A percentile compares a stretch with the other conserved stretches of the same genome.
Evolutionary conservation across 2,888 invertebrate genomes (phyloP).

Genomic region (Byasa hedistus): DNA sequence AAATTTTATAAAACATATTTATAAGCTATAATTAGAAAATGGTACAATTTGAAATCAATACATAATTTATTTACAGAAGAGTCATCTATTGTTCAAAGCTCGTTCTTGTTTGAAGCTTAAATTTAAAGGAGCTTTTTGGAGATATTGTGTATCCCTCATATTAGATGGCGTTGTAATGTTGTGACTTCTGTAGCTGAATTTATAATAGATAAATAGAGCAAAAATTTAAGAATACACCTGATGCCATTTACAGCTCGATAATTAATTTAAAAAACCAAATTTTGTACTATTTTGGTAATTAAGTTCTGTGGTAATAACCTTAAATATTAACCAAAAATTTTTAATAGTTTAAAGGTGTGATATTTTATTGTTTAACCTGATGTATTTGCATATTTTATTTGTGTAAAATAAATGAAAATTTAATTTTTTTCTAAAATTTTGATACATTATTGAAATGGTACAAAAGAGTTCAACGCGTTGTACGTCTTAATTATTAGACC

Average conservation of each 20-base stretch:
- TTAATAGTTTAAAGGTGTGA: no score
- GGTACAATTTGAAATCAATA: no score
- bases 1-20: no score
- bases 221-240: neutral
- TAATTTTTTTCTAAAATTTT: neutral
- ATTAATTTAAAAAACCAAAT: neutral
- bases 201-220: neutral
- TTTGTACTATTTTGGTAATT: no score
- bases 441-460: neutral
- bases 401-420: neutral
- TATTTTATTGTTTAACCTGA: no score
- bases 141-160: neutral
- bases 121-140: neutral
- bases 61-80: neutral
- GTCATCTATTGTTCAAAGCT: constrained; percentile 12
- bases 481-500: neutral
- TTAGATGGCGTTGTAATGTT: constrained; percentile 9
- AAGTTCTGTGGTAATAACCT: no score
- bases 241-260: neutral
- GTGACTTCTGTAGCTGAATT: neutral
- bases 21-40: no score
- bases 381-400: neutral
- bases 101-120: neutral
- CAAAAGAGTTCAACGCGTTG: constrained; percentile 30
- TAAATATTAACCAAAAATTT: no score